These are phyloP conservation scores for Lepidocolaptes lacrymiger DNA, from an alignment of 2,797 vertebrate genomes.

Conservation along the genomic window DNA sequence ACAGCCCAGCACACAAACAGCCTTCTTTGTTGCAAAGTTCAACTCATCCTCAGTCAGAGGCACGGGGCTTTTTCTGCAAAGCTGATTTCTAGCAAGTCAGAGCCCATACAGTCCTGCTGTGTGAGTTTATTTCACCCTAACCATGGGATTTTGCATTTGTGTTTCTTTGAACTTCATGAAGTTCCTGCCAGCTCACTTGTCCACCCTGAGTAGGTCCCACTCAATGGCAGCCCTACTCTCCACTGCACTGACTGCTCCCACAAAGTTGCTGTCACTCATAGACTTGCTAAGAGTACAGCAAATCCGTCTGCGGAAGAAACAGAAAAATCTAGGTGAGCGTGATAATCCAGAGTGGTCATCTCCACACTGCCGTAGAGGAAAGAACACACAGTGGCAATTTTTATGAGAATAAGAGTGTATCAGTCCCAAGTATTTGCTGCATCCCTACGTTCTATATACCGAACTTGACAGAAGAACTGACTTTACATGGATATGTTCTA, in stretches of 20 bases:
- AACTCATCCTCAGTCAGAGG: neutral
- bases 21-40: neutral
- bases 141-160: neutral
- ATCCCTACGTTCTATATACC: neutral
- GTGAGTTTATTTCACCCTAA: neutral
- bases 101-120: accelerated
- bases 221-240: neutral
- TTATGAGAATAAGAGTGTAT: neutral
- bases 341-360: neutral
- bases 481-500: neutral
- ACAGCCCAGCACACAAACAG: neutral
- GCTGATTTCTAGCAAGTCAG: neutral
- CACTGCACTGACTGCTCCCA: accelerated
- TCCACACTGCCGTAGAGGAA: neutral
- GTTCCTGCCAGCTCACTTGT: neutral
- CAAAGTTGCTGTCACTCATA: neutral
- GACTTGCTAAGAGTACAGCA: neutral
- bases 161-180: neutral
- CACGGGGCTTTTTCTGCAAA: neutral
- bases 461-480: neutral
- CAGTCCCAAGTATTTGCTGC: neutral
- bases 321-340: neutral
- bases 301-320: neutral
- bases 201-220: neutral
- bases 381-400: neutral